Conservation (phyloP, 2,113 vertebrate species). For the Acanthisitta chloris region DNA sequence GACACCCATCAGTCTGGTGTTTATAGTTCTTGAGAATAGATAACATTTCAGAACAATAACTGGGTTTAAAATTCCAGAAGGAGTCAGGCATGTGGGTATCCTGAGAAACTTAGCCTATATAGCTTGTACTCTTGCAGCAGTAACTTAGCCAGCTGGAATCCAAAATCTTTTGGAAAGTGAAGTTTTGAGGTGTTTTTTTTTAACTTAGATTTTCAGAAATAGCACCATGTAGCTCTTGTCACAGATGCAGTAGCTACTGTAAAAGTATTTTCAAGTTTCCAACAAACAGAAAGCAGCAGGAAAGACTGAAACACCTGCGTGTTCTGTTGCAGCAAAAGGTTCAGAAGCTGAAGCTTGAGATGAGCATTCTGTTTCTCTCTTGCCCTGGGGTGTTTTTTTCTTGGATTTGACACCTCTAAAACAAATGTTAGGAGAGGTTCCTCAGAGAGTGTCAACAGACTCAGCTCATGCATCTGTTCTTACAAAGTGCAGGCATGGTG, state of each 20-base stretch:
- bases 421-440: neutral
- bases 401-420: neutral
- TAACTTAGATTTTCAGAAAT: neutral
- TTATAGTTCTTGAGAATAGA: neutral
- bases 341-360: neutral
- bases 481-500: neutral
- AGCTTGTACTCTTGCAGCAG: neutral
- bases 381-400: neutral
- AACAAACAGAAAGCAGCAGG: neutral
- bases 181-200: neutral
- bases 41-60: neutral
- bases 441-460: neutral
- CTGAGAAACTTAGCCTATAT: neutral
- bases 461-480: neutral
- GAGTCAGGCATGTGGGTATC: neutral
- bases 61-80: neutral
- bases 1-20: neutral
- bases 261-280: neutral
- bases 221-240: neutral
- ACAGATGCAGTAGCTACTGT: neutral
- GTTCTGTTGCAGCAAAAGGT: neutral
- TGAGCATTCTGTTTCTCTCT: neutral
- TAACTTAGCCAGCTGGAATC: neutral
- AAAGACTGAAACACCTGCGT: neutral
- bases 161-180: neutral